These are phyloP conservation scores for Lobophora halterata DNA, from an alignment of 2,888 invertebrate species.

Conservation along the genomic window DNA sequence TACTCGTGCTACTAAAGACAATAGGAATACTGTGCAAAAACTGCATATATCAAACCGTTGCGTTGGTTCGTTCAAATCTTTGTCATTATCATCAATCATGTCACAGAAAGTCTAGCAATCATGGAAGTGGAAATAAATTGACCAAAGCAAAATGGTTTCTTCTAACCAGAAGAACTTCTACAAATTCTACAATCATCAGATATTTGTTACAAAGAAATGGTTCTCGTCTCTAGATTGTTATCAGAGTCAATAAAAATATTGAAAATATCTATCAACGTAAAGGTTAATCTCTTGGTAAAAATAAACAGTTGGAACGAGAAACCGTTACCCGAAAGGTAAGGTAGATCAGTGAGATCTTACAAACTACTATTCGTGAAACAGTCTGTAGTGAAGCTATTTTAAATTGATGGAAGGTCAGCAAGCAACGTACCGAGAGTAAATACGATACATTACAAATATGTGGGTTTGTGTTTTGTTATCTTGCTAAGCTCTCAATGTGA, in stretches of 20 bases:
- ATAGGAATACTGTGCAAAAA: slow-evolving; percentile 45
- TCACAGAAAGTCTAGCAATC: slow-evolving; percentile 24
- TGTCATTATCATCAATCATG: slow-evolving; percentile 41
- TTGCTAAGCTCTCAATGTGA: too few species aligned
- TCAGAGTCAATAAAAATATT: slow-evolving; percentile 28
- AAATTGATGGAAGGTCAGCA: slow-evolving; percentile 70
- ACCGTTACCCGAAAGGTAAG: slow-evolving; percentile 20
- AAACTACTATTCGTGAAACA: background rate
- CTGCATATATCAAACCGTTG: slow-evolving; percentile 31
- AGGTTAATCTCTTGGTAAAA: slow-evolving; percentile 24
- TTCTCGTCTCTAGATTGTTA: slow-evolving; percentile 15
- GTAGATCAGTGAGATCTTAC: slow-evolving; percentile 20
- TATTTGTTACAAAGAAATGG: slow-evolving; percentile 12
- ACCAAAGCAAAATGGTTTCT: slow-evolving; percentile 3
- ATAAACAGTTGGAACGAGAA: slow-evolving; percentile 10
- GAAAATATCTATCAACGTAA: slow-evolving; percentile 25
- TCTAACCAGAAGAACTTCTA: background rate
- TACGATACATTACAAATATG: slow-evolving; percentile 16
- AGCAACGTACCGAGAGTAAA: slow-evolving; percentile 24
- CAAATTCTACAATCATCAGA: background rate
- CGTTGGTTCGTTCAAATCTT: slow-evolving; percentile 18
- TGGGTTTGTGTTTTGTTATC: slow-evolving; percentile 12
- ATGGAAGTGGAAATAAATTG: slow-evolving; percentile 16
- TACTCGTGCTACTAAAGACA: slow-evolving; percentile 37
- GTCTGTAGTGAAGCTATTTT: slow-evolving; percentile 55